A percentile compares a stretch with the other conserved stretches of the same genome.
These are phyloP conservation scores for Plectropomus leopardus DNA, from an alignment of 2,113 vertebrate genomes.

Conservation along the genomic window DNA sequence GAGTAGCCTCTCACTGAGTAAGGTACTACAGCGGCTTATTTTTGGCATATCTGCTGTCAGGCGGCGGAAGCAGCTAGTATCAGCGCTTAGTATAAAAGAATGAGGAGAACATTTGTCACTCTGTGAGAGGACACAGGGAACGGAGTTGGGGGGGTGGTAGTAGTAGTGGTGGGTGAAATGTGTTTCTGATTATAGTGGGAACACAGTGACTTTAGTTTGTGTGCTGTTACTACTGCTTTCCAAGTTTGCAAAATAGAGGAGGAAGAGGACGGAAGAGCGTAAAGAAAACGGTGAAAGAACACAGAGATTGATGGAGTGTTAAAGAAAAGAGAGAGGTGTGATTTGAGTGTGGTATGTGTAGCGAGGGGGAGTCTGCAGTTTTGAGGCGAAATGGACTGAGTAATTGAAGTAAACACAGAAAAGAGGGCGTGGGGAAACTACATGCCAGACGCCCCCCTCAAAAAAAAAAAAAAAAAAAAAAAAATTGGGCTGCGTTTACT, in stretches of 20 bases:
- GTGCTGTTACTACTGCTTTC: constrained; percentile 72
- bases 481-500: constrained; percentile 58
- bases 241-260: constrained; percentile 74
- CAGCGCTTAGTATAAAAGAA: constrained; percentile 69
- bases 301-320: constrained; percentile 70
- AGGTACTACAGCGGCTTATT: constrained; percentile 62
- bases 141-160: constrained; percentile 32
- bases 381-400: constrained; percentile 79
- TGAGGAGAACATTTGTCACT: constrained; percentile 79
- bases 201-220: constrained; percentile 78
- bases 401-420: constrained; percentile 83
- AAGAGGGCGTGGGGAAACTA: constrained; percentile 68
- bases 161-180: constrained; percentile 72
- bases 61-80: constrained; percentile 52
- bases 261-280: constrained; percentile 62
- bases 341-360: constrained; percentile 76
- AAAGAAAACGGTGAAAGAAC: constrained; percentile 53
- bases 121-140: constrained; percentile 61
- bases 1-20: constrained; percentile 46
- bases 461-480: too few relatives aligned
- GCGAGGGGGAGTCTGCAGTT: constrained; percentile 68
- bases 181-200: constrained; percentile 85
- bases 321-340: constrained; percentile 77
- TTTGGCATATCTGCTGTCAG: constrained; percentile 63
- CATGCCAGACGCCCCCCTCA: constrained; percentile 73